These are phyloP conservation scores for Yponomeuta malinellus DNA, from an alignment of 2,888 invertebrate species.

Conservation along the genomic window DNA sequence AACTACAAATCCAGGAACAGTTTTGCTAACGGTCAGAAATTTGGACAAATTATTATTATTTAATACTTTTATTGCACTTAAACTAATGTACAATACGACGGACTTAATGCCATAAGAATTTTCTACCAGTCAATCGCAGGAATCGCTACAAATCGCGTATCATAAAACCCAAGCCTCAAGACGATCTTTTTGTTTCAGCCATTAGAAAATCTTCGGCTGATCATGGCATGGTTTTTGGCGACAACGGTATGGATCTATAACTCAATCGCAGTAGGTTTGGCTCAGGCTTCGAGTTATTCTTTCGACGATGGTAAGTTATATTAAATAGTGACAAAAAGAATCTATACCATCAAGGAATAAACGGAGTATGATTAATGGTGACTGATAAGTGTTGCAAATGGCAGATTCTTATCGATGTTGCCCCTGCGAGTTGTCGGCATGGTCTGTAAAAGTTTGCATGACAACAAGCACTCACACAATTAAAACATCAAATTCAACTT, in stretches of 20 bases:
- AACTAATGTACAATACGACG: no score
- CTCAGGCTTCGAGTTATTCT: slow-evolving; percentile 66
- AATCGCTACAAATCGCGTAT: background rate
- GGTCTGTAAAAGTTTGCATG: slow-evolving; percentile 55
- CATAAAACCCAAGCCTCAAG: background rate
- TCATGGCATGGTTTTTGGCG: slow-evolving; percentile 76
- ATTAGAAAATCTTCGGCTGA: slow-evolving; percentile 70
- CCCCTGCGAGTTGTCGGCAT: slow-evolving; percentile 60
- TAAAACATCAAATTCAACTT: background rate
- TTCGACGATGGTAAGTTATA: slow-evolving; percentile 57
- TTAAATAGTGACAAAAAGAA: background rate
- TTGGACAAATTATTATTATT: background rate
- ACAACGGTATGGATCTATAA: slow-evolving; percentile 76
- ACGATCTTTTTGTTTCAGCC: slow-evolving; percentile 61
- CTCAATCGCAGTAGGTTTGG: slow-evolving; percentile 65
- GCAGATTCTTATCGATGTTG: slow-evolving; percentile 38
- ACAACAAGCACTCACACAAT: slow-evolving; percentile 42
- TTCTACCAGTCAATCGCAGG: no score
- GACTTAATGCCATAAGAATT: no score
- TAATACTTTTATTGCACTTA: no score
- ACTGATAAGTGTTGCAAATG: slow-evolving; percentile 29
- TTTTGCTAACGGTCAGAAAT: slow-evolving; percentile 75
- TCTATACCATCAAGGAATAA: background rate
- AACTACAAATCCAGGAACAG: slow-evolving; percentile 76
- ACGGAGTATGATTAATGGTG: background rate